Conservation (phyloP, 2,797 vertebrate genomes). For the Macropus fuliginosus region DNA sequence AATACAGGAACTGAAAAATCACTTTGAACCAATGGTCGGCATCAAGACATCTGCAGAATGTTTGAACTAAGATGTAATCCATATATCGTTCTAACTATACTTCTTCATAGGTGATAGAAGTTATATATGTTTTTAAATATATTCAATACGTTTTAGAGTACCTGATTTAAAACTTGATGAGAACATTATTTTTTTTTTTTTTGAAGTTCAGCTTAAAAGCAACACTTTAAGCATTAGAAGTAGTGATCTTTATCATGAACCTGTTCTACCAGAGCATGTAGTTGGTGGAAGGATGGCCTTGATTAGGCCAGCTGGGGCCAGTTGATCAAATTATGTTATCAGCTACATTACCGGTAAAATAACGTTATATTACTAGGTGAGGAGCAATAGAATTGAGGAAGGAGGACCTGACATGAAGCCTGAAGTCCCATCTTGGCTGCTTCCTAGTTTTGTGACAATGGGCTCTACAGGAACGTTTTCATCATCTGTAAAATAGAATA, state of each 20-base stretch:
- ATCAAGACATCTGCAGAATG: not conserved
- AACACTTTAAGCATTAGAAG: not conserved
- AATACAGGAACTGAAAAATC: slow-evolving; percentile 30
- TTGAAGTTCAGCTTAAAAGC: not conserved
- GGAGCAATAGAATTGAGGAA: not conserved
- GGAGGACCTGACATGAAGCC: not conserved
- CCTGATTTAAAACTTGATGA: not conserved
- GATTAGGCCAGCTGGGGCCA: not conserved
- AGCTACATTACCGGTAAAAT: not conserved
- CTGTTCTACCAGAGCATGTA: not conserved
- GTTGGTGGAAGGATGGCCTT: not conserved
- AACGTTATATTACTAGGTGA: not conserved
- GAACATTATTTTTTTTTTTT: not conserved
- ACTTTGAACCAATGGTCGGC: not conserved
- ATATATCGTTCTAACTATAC: accelerated
- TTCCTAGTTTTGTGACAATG: not conserved
- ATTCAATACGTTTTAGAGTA: not conserved
- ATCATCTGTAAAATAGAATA: not conserved
- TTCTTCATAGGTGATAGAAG: not conserved
- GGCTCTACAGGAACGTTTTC: not conserved
- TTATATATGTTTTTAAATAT: not conserved
- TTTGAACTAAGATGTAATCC: not conserved
- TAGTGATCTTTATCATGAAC: not conserved
- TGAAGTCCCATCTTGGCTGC: not conserved
- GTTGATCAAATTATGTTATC: not conserved